phyloP scores from a whole-genome alignment of 2,113 vertebrate genomes.

The Urocolius indicus region DNA sequence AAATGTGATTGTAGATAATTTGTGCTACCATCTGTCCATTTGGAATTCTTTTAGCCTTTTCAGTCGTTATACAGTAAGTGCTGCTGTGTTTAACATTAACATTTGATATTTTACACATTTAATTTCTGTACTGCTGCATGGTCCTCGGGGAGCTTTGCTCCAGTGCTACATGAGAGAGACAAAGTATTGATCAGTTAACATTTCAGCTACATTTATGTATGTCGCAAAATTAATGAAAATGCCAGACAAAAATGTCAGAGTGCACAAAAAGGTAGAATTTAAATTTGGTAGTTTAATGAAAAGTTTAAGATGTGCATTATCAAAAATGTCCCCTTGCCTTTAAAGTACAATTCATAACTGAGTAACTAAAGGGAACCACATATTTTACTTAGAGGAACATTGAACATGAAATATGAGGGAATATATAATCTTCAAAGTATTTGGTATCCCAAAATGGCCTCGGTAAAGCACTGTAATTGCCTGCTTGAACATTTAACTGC shows the following conservation, averaged over 20 bases:
- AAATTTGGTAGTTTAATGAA: constrained; percentile 85
- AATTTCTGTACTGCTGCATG: constrained; percentile 86
- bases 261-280: constrained; percentile 87
- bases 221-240: constrained; percentile 92
- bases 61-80: constrained; percentile 82
- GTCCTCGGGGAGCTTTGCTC: constrained; percentile 79
- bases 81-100: constrained; percentile 88
- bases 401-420: constrained; percentile 68
- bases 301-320: constrained; percentile 83
- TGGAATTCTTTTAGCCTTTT: constrained; percentile 88
- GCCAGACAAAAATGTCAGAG: constrained; percentile 91
- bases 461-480: constrained; percentile 41
- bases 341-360: constrained; percentile 72
- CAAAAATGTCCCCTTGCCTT: constrained; percentile 76
- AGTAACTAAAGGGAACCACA: constrained; percentile 64
- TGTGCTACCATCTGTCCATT: constrained; percentile 87
- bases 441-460: constrained; percentile 63
- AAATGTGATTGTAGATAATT: constrained; percentile 90
- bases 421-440: constrained; percentile 51
- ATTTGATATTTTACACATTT: constrained; percentile 96
- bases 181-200: constrained; percentile 98
- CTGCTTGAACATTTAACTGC: constrained; percentile 6
- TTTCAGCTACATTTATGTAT: constrained; percentile 89
- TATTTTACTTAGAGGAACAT: constrained; percentile 76
- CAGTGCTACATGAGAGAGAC: constrained; percentile 87